Percentiles rank a stretch among this genome's conserved stretches.
These are phyloP conservation scores for Psittacula echo DNA, from an alignment of 2,797 vertebrate genomes.

Conservation along the genomic window DNA sequence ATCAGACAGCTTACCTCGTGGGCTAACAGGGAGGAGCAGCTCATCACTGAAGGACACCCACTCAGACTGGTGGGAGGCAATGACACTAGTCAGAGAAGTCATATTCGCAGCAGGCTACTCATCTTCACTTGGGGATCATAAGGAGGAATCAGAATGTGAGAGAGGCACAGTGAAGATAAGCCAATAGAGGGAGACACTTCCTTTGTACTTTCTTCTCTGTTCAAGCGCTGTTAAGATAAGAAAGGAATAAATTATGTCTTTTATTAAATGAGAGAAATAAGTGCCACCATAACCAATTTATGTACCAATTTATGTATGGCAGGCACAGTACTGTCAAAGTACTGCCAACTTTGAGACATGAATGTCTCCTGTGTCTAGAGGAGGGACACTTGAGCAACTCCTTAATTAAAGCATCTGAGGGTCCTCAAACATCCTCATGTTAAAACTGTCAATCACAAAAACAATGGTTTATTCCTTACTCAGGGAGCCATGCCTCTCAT, in stretches of 20 bases:
- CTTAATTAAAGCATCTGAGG: neutral
- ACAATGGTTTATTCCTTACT: neutral
- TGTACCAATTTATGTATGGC: neutral
- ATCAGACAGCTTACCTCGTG: slow-evolving; percentile 60
- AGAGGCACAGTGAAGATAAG: neutral
- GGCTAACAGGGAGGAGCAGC: slow-evolving; percentile 42
- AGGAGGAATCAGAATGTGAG: neutral
- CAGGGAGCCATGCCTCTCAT: neutral
- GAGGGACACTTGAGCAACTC: neutral
- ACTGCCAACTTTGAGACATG: neutral
- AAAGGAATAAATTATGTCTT: neutral
- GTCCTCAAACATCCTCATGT: neutral
- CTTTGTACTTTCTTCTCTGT: neutral
- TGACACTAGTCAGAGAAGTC: slow-evolving; percentile 76
- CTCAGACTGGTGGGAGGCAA: slow-evolving; percentile 79
- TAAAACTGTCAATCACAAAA: neutral
- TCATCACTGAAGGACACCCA: slow-evolving; percentile 85
- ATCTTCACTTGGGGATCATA: slow-evolving; percentile 67
- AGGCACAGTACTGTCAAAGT: neutral
- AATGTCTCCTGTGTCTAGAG: neutral
- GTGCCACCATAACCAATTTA: neutral
- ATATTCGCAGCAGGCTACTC: slow-evolving; percentile 71
- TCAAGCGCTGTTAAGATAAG: slow-evolving; percentile 1
- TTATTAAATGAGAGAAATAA: neutral
- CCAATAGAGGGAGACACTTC: neutral